These are phyloP conservation scores for Chrysaora quinquecirrha DNA, from an alignment of 30 jellyfish, hydroid and myxozoan species.

Conservation along the genomic window DNA sequence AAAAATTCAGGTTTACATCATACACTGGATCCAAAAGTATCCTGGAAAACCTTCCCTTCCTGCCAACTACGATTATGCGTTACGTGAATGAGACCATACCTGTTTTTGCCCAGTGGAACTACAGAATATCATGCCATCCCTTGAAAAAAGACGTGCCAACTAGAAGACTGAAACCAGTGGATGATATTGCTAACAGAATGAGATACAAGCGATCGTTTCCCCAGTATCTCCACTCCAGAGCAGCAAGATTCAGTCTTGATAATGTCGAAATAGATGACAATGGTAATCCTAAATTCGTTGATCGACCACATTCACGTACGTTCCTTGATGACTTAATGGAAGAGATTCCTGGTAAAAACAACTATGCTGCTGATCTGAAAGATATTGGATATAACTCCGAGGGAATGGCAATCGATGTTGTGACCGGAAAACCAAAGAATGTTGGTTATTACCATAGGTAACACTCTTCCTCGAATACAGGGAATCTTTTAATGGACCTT, in stretches of 20 bases:
- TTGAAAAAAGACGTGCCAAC: conserved; percentile 74
- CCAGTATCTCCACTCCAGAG: conserved; percentile 64
- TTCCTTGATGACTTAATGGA: conserved; percentile 86
- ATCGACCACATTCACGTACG: conserved; percentile 47
- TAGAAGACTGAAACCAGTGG: conserved; percentile 66
- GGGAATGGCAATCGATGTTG: conserved; percentile 58
- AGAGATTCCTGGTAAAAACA: conserved; percentile 95
- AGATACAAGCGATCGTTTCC: conserved; percentile 32
- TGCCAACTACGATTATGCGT: conserved; percentile 92
- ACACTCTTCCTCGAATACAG: background rate
- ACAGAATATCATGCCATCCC: conserved; percentile 84
- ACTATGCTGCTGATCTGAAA: conserved; percentile 70
- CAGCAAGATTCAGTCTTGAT: conserved; percentile 86
- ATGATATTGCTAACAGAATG: conserved; percentile 88
- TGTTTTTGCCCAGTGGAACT: conserved; percentile 94
- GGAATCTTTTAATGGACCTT: no score
- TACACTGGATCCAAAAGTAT: conserved; percentile 83
- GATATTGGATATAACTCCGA: conserved; percentile 75
- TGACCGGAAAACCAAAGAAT: conserved; percentile 41
- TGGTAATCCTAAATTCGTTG: no score
- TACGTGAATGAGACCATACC: conserved; percentile 73
- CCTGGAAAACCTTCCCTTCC: conserved; percentile 84
- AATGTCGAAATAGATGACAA: no score
- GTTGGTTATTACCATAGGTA: conserved; percentile 83
- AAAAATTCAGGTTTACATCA: conserved; percentile 76